Evolutionary conservation across 2,797 vertebrate genomes (phyloP).

Genomic region (Diplodus sargus): DNA sequence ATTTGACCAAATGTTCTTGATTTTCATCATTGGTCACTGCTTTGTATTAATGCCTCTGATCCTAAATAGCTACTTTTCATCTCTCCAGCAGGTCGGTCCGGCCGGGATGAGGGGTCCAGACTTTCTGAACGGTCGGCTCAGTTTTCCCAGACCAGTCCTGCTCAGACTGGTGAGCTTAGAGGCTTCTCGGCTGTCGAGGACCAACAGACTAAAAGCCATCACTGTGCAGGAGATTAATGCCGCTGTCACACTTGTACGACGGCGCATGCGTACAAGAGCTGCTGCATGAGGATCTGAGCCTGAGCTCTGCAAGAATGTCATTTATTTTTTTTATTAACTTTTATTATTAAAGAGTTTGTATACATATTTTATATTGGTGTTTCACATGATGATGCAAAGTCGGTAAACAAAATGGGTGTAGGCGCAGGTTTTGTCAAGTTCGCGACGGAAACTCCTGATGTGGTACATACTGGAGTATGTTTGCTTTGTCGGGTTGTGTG

Average conservation of each 20-base stretch:
- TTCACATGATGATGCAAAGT: neutral
- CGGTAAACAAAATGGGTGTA: neutral
- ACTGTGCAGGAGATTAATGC: conserved; percentile 71
- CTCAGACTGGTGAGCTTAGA: conserved; percentile 76
- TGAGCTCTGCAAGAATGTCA: neutral
- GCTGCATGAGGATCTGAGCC: conserved; percentile 67
- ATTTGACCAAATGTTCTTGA: too few species aligned
- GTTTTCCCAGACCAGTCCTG: conserved; percentile 59
- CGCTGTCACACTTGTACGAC: conserved; percentile 59
- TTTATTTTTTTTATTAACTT: conserved; percentile 11
- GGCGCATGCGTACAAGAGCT: conserved; percentile 16
- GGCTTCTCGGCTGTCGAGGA: conserved; percentile 75
- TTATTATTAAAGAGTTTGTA: conserved; percentile 54
- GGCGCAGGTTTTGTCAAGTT: neutral
- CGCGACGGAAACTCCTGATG: neutral
- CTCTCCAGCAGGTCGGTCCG: conserved; percentile 28
- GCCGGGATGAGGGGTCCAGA: conserved; percentile 29
- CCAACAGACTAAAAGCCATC: conserved; percentile 68
- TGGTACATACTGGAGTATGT: neutral
- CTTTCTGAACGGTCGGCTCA: conserved; percentile 29
- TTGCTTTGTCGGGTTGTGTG: neutral
- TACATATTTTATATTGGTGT: neutral
- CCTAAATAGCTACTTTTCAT: neutral
- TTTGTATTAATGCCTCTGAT: neutral
- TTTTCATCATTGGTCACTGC: too few species aligned